A percentile compares a stretch with the other conserved stretches of the same genome.
Conservation (phyloP, 30 jellyfish, hydroid and myxozoan species). For the Hydractinia symbiolongicarpus region DNA sequence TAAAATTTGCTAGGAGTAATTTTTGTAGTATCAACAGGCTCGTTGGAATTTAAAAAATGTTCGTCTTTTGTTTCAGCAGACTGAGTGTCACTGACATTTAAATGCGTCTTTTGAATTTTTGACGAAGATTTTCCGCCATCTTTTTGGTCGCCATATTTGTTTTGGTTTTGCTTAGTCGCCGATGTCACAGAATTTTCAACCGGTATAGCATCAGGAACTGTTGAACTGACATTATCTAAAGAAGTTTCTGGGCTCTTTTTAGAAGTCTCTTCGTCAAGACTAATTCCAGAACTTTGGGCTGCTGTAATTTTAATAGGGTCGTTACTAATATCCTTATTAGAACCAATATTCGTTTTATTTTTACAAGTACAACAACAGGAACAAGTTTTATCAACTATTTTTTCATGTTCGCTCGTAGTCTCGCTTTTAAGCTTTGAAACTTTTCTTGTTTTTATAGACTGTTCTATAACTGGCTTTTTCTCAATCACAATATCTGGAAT, state of each 20-base stretch:
- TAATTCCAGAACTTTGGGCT: constrained; percentile 8
- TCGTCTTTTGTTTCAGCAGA: background rate
- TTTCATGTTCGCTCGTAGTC: background rate
- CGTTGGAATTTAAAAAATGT: background rate
- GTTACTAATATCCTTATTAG: background rate
- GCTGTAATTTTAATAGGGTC: background rate
- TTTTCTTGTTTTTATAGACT: background rate
- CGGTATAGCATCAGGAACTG: constrained; percentile 21
- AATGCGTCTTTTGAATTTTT: background rate
- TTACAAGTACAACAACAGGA: background rate
- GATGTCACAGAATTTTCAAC: constrained; percentile 21
- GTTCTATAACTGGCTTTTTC: background rate
- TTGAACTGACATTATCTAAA: constrained; percentile 19
- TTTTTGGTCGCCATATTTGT: constrained; percentile 60
- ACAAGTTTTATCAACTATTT: background rate
- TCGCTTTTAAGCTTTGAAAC: background rate
- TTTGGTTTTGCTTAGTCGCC: background rate
- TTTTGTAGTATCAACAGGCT: background rate
- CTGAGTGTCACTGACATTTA: background rate
- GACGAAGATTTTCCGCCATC: constrained; percentile 34
- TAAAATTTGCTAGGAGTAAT: constrained; percentile 1
- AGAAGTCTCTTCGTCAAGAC: background rate
- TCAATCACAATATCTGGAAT: constrained; percentile 17
- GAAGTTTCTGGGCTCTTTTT: background rate
- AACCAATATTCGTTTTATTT: background rate